Conservation (phyloP, 1,140 invertebrate genomes). For the Magallana ariakensis region DNA sequence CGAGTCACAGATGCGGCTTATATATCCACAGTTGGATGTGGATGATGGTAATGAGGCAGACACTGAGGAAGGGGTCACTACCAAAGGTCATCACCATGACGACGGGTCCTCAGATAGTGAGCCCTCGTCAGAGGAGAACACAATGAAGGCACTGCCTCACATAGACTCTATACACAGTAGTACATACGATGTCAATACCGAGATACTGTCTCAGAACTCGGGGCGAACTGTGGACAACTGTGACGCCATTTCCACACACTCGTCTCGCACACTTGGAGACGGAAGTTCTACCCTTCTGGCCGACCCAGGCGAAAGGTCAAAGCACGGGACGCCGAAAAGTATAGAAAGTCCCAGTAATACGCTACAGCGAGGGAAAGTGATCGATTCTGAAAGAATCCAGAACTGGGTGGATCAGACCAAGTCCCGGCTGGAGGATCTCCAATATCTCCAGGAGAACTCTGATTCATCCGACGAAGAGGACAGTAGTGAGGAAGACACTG, state of each 20-base stretch:
- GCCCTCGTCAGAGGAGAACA: conserved; percentile 46
- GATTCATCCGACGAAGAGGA: conserved; percentile 44
- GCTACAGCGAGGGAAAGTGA: conserved; percentile 56
- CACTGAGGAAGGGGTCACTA: conserved; percentile 65
- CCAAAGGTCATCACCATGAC: conserved; percentile 48
- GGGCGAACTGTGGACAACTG: conserved; percentile 69
- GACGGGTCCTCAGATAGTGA: conserved; percentile 47
- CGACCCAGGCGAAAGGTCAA: conserved; percentile 46
- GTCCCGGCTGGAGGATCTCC: conserved; percentile 51
- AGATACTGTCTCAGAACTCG: conserved; percentile 77
- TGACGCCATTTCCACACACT: conserved; percentile 73
- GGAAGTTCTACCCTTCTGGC: conserved; percentile 60
- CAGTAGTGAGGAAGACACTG: conserved; percentile 49
- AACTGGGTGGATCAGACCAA: conserved; percentile 62
- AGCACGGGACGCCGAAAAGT: conserved; percentile 55
- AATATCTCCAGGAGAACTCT: conserved; percentile 41
- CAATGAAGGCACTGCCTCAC: conserved; percentile 64
- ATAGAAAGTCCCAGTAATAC: conserved; percentile 54
- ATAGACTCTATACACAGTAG: conserved; percentile 77
- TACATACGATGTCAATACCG: conserved; percentile 68
- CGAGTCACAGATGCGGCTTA: conserved; percentile 41
- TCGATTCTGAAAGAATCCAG: conserved; percentile 64
- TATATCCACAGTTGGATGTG: conserved; percentile 30
- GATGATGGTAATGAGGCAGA: conserved; percentile 73
- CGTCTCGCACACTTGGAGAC: conserved; percentile 70